These are phyloP conservation scores for Thyatira batis DNA, from an alignment of 2,888 invertebrate genomes.

Conservation along the genomic window DNA sequence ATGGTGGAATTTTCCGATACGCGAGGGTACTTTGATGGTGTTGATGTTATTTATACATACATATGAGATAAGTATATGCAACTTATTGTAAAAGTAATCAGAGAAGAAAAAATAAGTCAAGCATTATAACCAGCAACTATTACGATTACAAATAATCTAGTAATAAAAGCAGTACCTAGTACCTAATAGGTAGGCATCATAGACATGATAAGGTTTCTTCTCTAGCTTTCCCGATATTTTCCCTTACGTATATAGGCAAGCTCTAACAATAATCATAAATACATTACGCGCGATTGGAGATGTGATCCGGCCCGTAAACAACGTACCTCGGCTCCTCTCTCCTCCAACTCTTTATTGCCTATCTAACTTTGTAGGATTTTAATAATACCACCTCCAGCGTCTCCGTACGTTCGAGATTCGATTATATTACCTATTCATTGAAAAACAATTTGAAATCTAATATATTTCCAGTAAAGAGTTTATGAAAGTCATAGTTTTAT, in stretches of 20 bases:
- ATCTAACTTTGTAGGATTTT: slow-evolving; percentile 77
- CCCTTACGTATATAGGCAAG: slow-evolving; percentile 34
- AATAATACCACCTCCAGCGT: slow-evolving; percentile 50
- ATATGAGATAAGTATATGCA: not conserved
- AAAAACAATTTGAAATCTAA: not conserved
- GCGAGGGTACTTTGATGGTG: slow-evolving; percentile 5
- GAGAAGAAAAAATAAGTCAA: not conserved
- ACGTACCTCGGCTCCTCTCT: slow-evolving; percentile 53
- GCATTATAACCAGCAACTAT: not conserved
- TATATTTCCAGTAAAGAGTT: not conserved
- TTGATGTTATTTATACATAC: not conserved
- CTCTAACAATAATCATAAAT: slow-evolving; percentile 80
- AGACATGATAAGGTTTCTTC: not conserved
- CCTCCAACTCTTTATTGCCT: slow-evolving; percentile 72
- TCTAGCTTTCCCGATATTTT: slow-evolving; percentile 23
- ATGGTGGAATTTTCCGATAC: slow-evolving; percentile 37
- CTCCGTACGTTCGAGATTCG: slow-evolving; percentile 10
- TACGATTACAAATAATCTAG: not conserved
- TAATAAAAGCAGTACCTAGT: not conserved
- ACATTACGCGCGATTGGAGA: slow-evolving; percentile 80
- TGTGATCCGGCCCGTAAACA: slow-evolving; percentile 75
- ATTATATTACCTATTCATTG: slow-evolving; percentile 9
- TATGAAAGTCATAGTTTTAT: not conserved
- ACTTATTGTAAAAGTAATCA: too few relatives aligned
- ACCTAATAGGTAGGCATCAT: too few relatives aligned